These are phyloP conservation scores for Drosophila murphyi DNA, from an alignment of 1,140 invertebrate species.

Conservation along the genomic window DNA sequence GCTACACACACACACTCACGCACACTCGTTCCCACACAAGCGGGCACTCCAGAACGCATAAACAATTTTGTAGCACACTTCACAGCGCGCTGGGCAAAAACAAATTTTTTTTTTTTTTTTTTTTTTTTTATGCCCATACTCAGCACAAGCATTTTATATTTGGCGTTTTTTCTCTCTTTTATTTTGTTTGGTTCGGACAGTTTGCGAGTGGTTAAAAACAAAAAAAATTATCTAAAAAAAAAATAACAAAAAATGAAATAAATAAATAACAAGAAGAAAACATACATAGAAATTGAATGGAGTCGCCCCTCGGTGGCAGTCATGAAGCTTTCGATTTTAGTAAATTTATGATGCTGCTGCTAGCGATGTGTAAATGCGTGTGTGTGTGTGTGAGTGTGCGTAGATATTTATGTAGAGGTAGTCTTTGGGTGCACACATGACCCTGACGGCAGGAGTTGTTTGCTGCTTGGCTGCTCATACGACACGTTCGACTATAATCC, in stretches of 20 bases:
- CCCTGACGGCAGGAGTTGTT: conserved; percentile 53
- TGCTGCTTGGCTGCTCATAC: conserved; percentile 68
- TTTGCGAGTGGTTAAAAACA: conserved; percentile 57
- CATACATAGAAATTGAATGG: conserved; percentile 62
- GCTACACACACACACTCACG: conserved; percentile 7
- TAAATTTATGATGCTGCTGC: conserved; percentile 46
- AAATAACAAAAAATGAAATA: neutral
- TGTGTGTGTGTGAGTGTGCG: neutral
- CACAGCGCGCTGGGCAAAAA: conserved; percentile 32
- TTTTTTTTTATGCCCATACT: neutral
- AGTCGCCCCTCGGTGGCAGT: conserved; percentile 26
- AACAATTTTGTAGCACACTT: conserved; percentile 48
- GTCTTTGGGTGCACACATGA: conserved; percentile 22
- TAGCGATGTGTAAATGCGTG: too few species aligned
- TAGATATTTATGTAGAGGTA: conserved; percentile 17
- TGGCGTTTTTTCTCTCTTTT: conserved; percentile 30
- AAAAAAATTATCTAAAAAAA: neutral
- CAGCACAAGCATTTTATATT: conserved; percentile 41
- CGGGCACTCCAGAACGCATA: conserved; percentile 1
- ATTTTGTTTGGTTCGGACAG: conserved; percentile 50
- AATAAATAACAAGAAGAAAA: conserved; percentile 10
- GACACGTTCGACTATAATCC: conserved; percentile 50
- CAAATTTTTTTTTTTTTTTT: conserved; percentile 6
- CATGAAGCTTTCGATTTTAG: conserved; percentile 45
- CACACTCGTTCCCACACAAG: neutral